Base-by-base conservation (phyloP, 2,113 vertebrate genomes). In the Grammomys surdaster region DNA sequence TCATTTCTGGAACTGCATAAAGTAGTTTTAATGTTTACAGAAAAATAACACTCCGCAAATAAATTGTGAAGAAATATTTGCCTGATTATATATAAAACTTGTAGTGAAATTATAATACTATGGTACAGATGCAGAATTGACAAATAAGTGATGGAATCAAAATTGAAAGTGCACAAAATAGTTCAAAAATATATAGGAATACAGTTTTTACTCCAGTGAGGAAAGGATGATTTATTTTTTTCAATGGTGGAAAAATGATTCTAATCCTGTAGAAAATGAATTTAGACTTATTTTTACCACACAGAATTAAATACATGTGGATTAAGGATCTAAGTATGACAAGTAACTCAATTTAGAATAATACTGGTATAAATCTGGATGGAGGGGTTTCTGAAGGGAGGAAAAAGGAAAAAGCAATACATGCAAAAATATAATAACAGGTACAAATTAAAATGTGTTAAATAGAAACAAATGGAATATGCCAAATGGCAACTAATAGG, bases 1-100 rank as follows among this genome's bases (percentile, higher is more conserved):
- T 93, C 86, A 63, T 73, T 95, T 94, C 58, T 90, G 20, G 78
- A 97, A 77, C 33, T 46, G n/a, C 56, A 89, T 24, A 75, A 76
- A 89, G 84, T 40, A 5, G 73, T 80, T 94, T 81, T 87, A 92
- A 86, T 70, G 19, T 91, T 89, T 80, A 90, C 17, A 60, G 26
- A 54, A 95, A 88, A 48, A 70, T 13, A 48, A 43, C 69, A 16
- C 24, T 85, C 88, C 91, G 31, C 88, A n/a, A 48, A 75, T 76
- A 28, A 93, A 92, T 1, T 58, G 48, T 2, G 3, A 87, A 90
- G 20, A 90, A 70, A 84, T 14, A 91, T 72, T 81, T 88, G 70
- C 46, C 33, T 54, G 78, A 78, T 43, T n/a, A 56, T 46, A 73
- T 67, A 88, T 28, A 88, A 95, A 88, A 75, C 5, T 31, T 67